Conservation (phyloP, 2,113 vertebrate species). For the Merops nubicus region DNA sequence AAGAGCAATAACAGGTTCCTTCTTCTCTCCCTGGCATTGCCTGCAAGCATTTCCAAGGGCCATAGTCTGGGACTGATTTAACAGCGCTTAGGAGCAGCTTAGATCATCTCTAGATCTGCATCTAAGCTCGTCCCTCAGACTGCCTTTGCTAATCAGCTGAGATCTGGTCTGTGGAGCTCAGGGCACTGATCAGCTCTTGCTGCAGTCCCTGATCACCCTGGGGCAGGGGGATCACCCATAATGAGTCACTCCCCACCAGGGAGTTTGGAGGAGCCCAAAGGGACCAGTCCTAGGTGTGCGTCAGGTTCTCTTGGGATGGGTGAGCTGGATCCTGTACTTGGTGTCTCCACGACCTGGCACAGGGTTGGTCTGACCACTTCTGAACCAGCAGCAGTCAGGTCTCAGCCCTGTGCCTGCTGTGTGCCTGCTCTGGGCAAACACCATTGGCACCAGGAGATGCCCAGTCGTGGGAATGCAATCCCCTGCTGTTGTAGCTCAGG, state of each 20-base stretch:
- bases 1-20: background rate
- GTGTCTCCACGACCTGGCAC: background rate
- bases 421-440: rapidly evolving
- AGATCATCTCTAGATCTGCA: background rate
- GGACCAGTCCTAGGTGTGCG: rapidly evolving
- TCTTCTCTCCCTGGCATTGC: background rate
- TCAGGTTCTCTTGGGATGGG: background rate
- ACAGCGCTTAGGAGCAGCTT: background rate
- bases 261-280: background rate
- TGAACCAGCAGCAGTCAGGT: background rate
- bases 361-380: background rate
- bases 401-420: background rate
- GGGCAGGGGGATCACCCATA: background rate
- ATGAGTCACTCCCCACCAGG: rapidly evolving
- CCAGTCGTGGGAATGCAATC: background rate
- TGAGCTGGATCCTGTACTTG: background rate
- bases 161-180: background rate
- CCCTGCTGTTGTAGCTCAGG: rapidly evolving
- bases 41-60: background rate
- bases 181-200: background rate
- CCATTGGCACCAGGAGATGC: background rate
- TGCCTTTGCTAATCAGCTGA: background rate
- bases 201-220: background rate
- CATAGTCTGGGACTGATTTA: background rate
- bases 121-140: background rate